phyloP scores from a whole-genome alignment of 2,888 invertebrate genomes.

The Diabrotica balteata region DNA sequence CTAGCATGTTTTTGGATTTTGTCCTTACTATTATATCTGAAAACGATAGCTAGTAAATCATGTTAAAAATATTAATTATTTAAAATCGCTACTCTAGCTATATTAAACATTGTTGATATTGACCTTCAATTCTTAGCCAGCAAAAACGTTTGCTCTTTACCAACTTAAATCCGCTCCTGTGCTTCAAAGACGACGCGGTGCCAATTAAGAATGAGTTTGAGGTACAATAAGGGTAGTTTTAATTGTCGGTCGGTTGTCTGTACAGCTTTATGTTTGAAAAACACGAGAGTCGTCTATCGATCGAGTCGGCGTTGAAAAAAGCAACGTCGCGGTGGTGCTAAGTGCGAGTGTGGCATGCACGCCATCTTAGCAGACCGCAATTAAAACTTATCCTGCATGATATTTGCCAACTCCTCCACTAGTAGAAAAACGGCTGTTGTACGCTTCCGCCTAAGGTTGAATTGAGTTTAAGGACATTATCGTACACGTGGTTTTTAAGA shows the following conservation, averaged over 20 bases:
- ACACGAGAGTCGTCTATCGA: constrained; percentile 59
- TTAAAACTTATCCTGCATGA: constrained; percentile 52
- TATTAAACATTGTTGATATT: no score
- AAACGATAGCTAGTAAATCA: no score
- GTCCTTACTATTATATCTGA: no score
- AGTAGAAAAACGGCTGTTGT: constrained; percentile 13
- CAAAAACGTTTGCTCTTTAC: no score
- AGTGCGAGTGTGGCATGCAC: constrained; percentile 63
- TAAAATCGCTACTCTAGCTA: no score
- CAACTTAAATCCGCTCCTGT: constrained; percentile 27
- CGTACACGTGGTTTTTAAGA: no score
- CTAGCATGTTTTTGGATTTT: no score
- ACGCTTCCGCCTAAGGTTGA: constrained; percentile 10
- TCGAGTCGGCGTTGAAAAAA: constrained; percentile 55
- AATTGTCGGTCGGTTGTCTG: constrained; percentile 50
- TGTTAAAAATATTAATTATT: no score
- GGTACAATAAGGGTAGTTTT: constrained; percentile 48
- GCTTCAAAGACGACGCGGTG: constrained; percentile 38
- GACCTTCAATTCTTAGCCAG: no score
- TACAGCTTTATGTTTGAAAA: constrained; percentile 58
- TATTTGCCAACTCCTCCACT: constrained; percentile 26
- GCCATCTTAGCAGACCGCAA: constrained; percentile 62
- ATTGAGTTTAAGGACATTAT: no score
- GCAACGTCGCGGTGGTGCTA: constrained; percentile 61
- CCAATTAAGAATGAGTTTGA: constrained; percentile 42